These are phyloP conservation scores for Falcaria lacertinaria DNA, from an alignment of 2,888 invertebrate genomes.

Conservation along the genomic window DNA sequence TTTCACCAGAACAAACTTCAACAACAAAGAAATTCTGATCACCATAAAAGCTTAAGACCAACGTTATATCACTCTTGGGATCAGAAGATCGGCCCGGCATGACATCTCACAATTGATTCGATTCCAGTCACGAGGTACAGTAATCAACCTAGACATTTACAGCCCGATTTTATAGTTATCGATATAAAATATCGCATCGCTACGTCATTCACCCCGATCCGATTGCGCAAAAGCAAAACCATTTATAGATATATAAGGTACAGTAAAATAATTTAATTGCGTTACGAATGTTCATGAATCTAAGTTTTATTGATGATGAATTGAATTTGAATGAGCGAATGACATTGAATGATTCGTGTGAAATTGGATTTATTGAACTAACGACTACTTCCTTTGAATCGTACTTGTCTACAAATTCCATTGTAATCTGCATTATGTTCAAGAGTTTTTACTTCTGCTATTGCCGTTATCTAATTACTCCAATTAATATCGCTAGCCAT, in stretches of 20 bases:
- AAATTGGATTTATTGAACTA: background rate
- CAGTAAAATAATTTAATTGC: background rate
- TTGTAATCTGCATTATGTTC: background rate
- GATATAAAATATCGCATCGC: background rate
- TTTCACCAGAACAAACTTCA: too few species aligned
- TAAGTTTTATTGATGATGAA: conserved; percentile 14
- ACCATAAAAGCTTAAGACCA: conserved; percentile 16
- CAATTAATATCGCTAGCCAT: too few species aligned
- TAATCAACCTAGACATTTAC: background rate
- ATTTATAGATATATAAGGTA: background rate
- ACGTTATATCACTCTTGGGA: conserved; percentile 19
- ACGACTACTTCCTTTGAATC: background rate
- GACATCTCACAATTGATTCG: background rate
- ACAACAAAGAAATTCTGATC: too few species aligned
- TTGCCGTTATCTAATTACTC: too few species aligned
- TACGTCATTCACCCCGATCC: background rate
- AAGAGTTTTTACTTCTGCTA: too few species aligned
- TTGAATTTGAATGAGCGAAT: conserved; percentile 9
- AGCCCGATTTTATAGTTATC: background rate
- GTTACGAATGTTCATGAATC: conserved; percentile 4
- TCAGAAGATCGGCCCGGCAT: background rate
- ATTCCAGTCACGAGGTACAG: conserved; percentile 1
- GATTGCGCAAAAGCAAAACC: background rate
- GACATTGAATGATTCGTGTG: background rate
- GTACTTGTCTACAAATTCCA: background rate